These are phyloP conservation scores for Panulirus ornatus DNA, from an alignment of 1,140 invertebrate species.

Conservation along the genomic window DNA sequence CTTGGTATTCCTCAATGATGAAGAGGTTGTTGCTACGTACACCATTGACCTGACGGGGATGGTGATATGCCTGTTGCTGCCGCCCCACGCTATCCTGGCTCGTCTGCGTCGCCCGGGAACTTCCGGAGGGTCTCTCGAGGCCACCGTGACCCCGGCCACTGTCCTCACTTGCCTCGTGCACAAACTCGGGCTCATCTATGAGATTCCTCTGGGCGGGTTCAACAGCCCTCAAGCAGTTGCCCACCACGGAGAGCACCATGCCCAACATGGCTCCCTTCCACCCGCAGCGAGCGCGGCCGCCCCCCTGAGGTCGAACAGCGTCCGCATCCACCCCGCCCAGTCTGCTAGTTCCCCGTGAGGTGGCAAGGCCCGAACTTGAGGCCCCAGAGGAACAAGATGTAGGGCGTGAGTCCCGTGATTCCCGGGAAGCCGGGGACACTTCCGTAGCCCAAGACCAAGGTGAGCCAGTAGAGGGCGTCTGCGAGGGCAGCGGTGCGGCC, in stretches of 20 bases:
- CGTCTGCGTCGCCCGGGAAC: background rate
- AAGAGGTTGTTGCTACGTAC: background rate
- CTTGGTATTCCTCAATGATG: conserved; percentile 40
- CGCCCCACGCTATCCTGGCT: background rate
- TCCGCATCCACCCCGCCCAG: background rate
- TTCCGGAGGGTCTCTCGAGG: background rate
- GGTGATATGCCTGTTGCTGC: too few relatives aligned
- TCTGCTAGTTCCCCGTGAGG: background rate
- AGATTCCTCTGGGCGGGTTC: conserved; percentile 53
- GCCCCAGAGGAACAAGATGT: background rate
- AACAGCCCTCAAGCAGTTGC: conserved; percentile 38
- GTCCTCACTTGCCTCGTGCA: conserved; percentile 31
- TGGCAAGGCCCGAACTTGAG: background rate
- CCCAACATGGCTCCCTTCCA: conserved; percentile 30
- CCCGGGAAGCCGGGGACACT: background rate
- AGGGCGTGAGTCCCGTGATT: background rate
- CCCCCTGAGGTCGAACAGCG: background rate
- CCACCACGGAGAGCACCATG: conserved; percentile 46
- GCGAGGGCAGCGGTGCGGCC: background rate
- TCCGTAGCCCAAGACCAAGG: background rate
- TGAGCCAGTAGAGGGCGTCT: too few relatives aligned
- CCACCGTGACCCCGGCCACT: background rate
- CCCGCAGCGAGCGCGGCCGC: background rate
- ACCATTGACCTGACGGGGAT: background rate
- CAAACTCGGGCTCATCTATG: conserved; percentile 40